These are phyloP conservation scores for Hydropotes inermis DNA, from an alignment of 2,113 vertebrate species.

Conservation along the genomic window DNA sequence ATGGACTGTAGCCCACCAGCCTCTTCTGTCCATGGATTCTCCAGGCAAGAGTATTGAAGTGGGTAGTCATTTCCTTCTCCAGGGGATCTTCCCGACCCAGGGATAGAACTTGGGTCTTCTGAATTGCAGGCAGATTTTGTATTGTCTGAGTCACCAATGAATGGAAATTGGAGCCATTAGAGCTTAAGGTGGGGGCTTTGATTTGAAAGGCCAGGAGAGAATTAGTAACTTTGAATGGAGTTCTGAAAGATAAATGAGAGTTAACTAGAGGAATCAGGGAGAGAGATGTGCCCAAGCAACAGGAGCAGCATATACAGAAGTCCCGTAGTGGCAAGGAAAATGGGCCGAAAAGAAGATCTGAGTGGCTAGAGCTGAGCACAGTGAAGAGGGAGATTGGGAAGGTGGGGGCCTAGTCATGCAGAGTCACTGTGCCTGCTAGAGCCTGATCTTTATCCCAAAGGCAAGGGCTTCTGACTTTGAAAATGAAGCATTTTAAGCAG, in stretches of 20 bases:
- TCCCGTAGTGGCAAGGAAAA: not conserved
- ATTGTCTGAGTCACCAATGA: not conserved
- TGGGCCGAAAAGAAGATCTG: not conserved
- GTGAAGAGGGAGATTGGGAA: not conserved
- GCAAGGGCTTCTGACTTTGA: not conserved
- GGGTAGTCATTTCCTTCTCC: not conserved
- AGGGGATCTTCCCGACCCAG: not conserved
- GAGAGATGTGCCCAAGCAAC: not conserved
- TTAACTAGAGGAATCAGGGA: not conserved
- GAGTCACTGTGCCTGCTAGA: not conserved
- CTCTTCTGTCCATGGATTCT: not conserved
- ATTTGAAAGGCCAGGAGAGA: not conserved
- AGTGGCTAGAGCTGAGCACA: not conserved
- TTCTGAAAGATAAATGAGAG: not conserved
- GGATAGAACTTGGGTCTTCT: not conserved
- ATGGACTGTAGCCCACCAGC: not conserved
- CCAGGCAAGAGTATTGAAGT: not conserved
- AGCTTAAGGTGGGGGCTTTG: not conserved
- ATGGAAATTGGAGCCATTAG: not conserved
- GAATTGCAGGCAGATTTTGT: not conserved
- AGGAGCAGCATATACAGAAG: not conserved
- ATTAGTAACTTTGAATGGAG: not conserved
- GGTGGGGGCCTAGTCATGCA: not conserved
- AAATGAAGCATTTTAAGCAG: not conserved
- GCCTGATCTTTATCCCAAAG: not conserved